Base-by-base conservation (phyloP, 2,888 invertebrate genomes). In the Agonum fuliginosum region DNA sequence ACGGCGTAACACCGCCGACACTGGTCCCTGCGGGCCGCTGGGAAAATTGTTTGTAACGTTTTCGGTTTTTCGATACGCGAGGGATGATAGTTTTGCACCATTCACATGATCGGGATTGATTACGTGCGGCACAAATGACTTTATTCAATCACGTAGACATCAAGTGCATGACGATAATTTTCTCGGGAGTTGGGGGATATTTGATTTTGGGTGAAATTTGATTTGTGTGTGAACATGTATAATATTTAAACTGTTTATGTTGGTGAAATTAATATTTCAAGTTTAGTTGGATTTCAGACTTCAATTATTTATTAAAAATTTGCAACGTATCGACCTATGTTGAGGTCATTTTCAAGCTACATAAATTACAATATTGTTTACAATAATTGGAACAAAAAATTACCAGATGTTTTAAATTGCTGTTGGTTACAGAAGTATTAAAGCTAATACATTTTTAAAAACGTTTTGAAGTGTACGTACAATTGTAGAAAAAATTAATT, bases 31-130 rank as follows among this genome's bases (percentile, higher is more conserved):
- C 65, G 74, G 74, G 27, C 27, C 27, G 37, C 27, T 74, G 74
- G 74, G 74, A 74, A 72, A 74, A 74, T 74, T 74, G 74, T 74
- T 74, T 74, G 62, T 74, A 74, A 74, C 58, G 65, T 74, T 73
- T 74, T 74, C 43, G 24, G 62, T 54, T 62, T 62, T 62, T 74
- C 58, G 43, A 41, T 41, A 27, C 71, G 48, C 71, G 46, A 71
- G 71, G 71, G 71, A 71, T 71, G 48, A 69, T 69, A 62, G 58
- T 62, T 62, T 30, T 30, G 58, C 30, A 27, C 58, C 14, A 30
- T 62, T 62, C 58, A 62, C 58, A 62, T 30, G 58, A 62, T 30
- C 30, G 27, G 58, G 58, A 62, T 62, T 62, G 58, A 62, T 62
- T 62, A 62, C 58, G 19, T 27, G 4, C 17, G 4, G 30, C 27